Conservation (phyloP, 1,140 invertebrate species). For the Tetraneura akinire region DNA sequence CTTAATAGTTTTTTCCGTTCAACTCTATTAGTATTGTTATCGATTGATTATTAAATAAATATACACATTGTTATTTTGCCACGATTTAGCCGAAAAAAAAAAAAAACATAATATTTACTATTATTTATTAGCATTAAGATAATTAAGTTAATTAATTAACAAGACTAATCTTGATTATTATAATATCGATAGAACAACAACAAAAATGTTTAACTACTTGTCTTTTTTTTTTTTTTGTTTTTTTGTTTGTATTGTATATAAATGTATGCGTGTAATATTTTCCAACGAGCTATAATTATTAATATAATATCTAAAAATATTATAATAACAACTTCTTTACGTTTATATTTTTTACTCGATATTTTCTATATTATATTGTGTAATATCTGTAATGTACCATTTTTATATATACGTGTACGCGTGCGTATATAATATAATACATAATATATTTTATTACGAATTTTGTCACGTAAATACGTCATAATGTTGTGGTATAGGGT, state of each 20-base stretch:
- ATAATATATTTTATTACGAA: neutral
- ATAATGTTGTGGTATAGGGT: neutral
- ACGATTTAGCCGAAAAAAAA: neutral
- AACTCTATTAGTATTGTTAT: too few species aligned
- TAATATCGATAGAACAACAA: neutral
- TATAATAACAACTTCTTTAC: constrained; percentile 20
- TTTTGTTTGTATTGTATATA: constrained; percentile 18
- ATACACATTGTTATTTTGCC: neutral
- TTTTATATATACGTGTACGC: neutral
- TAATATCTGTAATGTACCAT: neutral
- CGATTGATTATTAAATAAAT: too few species aligned
- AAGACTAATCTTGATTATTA: constrained; percentile 45
- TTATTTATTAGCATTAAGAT: neutral
- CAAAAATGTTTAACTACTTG: constrained; percentile 46
- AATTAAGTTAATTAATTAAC: constrained; percentile 34
- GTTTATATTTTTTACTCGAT: constrained; percentile 41
- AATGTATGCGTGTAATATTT: constrained; percentile 16
- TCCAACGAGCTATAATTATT: constrained; percentile 16
- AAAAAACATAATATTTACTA: neutral
- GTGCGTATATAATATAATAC: neutral
- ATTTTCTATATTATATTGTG: constrained; percentile 26
- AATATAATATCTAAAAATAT: constrained; percentile 11
- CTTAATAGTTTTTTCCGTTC: neutral
- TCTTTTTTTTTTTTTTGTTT: too few species aligned
- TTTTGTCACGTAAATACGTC: neutral